Evolutionary conservation across 2,888 invertebrate genomes (phyloP).

Genomic region (Brachylomia viminalis): DNA sequence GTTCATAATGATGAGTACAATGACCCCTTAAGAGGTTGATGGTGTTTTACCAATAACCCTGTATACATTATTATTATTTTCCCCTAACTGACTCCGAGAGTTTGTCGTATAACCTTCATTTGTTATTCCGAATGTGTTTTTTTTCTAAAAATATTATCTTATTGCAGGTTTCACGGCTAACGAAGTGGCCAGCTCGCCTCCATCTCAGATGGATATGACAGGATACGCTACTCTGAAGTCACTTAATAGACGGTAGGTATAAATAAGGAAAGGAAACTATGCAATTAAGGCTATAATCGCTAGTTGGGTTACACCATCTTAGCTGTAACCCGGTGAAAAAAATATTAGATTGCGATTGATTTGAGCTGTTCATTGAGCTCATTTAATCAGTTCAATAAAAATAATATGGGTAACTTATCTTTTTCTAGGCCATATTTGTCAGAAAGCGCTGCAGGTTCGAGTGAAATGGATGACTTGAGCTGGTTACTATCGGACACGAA

Average conservation of each 20-base stretch:
- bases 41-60: too few relatives aligned
- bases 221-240: slow-evolving; percentile 94
- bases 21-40: too few relatives aligned
- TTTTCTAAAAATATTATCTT: not conserved
- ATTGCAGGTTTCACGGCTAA: slow-evolving; percentile 87
- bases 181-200: slow-evolving; percentile 89
- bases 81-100: not conserved
- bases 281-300: not conserved
- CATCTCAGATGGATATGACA: slow-evolving; percentile 94
- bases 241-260: slow-evolving; percentile 90
- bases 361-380: not conserved
- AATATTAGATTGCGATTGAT: not conserved
- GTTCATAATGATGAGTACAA: too few relatives aligned
- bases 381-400: not conserved
- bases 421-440: slow-evolving; percentile 91
- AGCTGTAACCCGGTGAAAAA: not conserved
- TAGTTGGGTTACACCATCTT: not conserved
- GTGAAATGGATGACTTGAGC: slow-evolving; percentile 91
- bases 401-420: not conserved
- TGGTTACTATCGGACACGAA: slow-evolving; percentile 93
- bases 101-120: not conserved
- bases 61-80: not conserved
- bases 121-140: not conserved
- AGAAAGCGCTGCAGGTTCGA: slow-evolving; percentile 91
- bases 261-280: not conserved